Conservation (phyloP, 2,888 invertebrate genomes). For the Lithophane socia region DNA sequence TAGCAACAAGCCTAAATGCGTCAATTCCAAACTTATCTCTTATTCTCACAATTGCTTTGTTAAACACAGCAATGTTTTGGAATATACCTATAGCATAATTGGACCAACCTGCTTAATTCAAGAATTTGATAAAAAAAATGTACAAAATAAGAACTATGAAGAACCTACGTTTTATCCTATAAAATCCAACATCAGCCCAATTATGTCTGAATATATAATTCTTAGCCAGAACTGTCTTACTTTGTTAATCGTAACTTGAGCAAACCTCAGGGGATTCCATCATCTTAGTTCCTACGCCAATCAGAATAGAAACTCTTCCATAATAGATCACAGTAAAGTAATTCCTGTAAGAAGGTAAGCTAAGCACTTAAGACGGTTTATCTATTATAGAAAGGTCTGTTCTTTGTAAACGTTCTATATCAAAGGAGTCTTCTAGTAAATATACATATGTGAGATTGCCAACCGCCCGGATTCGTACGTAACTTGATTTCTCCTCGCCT, state of each 20-base stretch:
- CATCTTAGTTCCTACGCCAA: constrained; percentile 24
- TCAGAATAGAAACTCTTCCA: constrained; percentile 41
- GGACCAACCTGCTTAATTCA: not conserved
- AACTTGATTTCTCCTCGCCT: constrained; percentile 49
- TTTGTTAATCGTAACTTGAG: constrained; percentile 28
- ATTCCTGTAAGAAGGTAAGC: constrained; percentile 42
- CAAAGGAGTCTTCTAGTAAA: constrained; percentile 33
- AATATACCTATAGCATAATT: not conserved
- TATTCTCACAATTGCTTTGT: constrained; percentile 28
- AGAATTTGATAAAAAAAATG: not conserved
- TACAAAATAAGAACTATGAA: not conserved
- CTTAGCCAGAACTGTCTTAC: constrained; percentile 16
- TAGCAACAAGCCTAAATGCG: constrained; percentile 24
- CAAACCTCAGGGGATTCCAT: constrained; percentile 31
- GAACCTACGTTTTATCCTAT: not conserved
- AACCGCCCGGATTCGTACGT: constrained; percentile 34
- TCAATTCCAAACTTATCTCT: constrained; percentile 30
- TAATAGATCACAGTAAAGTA: constrained; percentile 45
- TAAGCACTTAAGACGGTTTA: constrained; percentile 46
- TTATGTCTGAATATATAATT: constrained; percentile 33
- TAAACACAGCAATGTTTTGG: constrained; percentile 12
- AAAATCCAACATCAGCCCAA: constrained; percentile 5
- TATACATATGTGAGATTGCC: constrained; percentile 34
- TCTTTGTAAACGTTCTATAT: constrained; percentile 28
- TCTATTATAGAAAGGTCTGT: constrained; percentile 29